Evolutionary conservation across 2,113 vertebrate species (phyloP).

Genomic region (Lampris incognitus): DNA sequence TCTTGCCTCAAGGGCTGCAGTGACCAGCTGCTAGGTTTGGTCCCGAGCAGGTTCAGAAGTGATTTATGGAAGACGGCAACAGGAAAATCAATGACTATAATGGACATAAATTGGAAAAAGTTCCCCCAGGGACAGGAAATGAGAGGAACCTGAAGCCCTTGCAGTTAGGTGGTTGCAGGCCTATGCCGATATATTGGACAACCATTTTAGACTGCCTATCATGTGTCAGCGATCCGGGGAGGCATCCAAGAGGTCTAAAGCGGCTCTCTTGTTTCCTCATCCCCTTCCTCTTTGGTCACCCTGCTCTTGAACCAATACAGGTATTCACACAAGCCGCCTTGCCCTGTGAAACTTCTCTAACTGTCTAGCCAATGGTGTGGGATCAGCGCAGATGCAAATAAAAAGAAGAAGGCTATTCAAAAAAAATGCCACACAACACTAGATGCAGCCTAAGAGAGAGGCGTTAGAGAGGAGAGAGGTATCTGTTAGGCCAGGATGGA

Average conservation of each 20-base stretch:
- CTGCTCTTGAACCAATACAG: constrained; percentile 4
- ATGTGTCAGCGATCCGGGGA: constrained; percentile 55
- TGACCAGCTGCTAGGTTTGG: neutral
- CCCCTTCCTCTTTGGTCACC: neutral
- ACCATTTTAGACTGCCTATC: neutral
- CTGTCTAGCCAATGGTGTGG: neutral
- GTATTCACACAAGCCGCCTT: neutral
- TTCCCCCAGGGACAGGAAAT: constrained; percentile 9
- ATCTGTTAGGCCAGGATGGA: constrained; percentile 50
- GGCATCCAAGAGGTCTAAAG: constrained; percentile 52
- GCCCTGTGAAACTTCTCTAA: neutral
- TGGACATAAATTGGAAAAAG: constrained; percentile 4
- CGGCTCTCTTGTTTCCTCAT: constrained; percentile 3
- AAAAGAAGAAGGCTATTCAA: neutral
- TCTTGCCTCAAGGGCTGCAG: neutral
- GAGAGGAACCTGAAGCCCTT: neutral
- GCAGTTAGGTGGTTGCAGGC: constrained; percentile 33
- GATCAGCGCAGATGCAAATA: neutral
- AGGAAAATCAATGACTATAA: neutral
- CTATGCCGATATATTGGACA: constrained; percentile 10
- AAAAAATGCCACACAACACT: constrained; percentile 27
- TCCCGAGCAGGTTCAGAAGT: constrained; percentile 9
- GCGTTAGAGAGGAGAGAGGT: constrained; percentile 57
- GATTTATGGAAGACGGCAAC: constrained; percentile 12
- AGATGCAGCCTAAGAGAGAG: constrained; percentile 57